These are phyloP conservation scores for Acrocephalus kingi DNA, from an alignment of 2,113 vertebrate species.

Conservation along the genomic window DNA sequence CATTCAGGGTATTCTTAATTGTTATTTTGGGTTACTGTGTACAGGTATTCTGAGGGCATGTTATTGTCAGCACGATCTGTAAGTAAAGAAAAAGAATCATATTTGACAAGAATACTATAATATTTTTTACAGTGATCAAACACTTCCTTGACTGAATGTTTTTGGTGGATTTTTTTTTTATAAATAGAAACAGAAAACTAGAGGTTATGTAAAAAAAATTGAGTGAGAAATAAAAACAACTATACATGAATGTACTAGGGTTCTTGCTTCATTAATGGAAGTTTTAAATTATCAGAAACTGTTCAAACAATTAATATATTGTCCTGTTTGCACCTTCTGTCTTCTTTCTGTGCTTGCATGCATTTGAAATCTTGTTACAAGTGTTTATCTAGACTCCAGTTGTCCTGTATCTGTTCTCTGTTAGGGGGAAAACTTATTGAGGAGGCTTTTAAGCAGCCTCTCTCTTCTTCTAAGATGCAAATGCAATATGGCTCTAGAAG, in stretches of 20 bases:
- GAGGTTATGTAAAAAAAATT: neutral
- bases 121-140: neutral
- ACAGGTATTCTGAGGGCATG: neutral
- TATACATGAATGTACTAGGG: neutral
- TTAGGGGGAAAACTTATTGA: neutral
- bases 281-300: neutral
- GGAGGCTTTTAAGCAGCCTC: neutral
- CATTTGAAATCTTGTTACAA: neutral
- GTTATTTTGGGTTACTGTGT: neutral
- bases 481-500: neutral
- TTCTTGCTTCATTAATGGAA: neutral
- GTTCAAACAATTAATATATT: neutral
- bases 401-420: neutral
- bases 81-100: neutral
- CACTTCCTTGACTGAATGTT: neutral
- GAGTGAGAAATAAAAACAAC: neutral
- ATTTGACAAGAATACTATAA: neutral
- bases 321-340: neutral
- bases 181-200: neutral
- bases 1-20: neutral
- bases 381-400: neutral
- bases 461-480: neutral
- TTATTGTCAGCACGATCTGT: neutral
- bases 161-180: neutral
- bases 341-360: neutral